Conservation (phyloP, 2,113 vertebrate species). For the Alaudala cheleensis region DNA sequence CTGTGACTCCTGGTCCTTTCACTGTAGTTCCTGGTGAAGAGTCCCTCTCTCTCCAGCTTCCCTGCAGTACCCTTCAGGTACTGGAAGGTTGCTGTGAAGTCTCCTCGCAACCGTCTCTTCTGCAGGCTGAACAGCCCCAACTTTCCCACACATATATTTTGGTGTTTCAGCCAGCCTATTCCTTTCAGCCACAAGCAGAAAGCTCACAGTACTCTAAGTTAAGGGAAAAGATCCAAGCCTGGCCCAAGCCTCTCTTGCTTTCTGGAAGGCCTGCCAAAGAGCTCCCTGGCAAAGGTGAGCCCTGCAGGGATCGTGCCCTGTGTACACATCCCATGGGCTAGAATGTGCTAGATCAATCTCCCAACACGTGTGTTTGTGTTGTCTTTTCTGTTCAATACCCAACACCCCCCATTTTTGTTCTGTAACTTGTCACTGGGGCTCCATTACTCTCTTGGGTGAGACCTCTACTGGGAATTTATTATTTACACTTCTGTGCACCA, state of each 20-base stretch:
- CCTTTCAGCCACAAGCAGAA: neutral
- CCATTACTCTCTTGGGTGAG: neutral
- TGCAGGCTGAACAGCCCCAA: neutral
- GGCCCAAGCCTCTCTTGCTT: neutral
- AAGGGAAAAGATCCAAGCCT: neutral
- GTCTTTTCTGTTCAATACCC: neutral
- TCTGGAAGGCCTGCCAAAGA: neutral
- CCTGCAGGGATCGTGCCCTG: neutral
- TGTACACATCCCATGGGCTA: neutral
- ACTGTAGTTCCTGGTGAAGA: neutral
- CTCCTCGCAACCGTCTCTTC: neutral
- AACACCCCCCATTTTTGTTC: neutral
- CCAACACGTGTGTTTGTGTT: fast-evolving
- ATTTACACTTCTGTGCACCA: neutral
- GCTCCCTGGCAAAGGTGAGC: neutral
- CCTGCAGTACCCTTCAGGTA: neutral
- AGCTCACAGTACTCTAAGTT: neutral
- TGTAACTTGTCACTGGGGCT: neutral
- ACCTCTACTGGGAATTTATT: neutral
- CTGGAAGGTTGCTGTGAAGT: neutral
- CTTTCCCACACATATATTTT: neutral
- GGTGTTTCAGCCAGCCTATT: neutral
- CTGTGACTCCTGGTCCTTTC: neutral
- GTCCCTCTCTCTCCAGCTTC: neutral
- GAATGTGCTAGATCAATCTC: neutral